Base-by-base conservation (phyloP, 1,140 invertebrate genomes). In the Hydropsyche tenuis region DNA sequence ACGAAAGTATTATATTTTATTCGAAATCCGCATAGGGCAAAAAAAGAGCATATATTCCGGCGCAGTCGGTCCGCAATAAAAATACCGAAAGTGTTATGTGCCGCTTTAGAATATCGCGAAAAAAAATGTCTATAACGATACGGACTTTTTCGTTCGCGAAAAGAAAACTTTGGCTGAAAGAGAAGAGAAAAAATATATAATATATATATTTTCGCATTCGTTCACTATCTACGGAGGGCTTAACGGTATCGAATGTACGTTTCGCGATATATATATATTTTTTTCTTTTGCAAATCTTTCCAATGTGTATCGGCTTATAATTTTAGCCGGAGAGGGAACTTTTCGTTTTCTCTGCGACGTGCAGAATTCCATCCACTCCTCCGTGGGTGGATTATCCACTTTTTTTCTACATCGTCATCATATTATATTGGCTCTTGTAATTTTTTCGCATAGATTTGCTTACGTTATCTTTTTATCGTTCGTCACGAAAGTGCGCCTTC, bases 231-330 rank as follows among this genome's bases (percentile, higher is more conserved):
- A 60, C 56, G 56, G 12, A 60, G n/a, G 25, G 56, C 56, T 60
- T 60, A 60, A 60, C 22, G 56, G 56, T 60, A 60, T 60, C 56
- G 56, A 25, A 60, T 60, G 23, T 60, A 23, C 23, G 14, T 14
- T 60, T 53, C 18, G 51, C 1, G 18, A 16, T 53, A 20, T 53
- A 20, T 53, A 20, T 53, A 20, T 20, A 20, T 53, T 53, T 1
- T 11, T 23, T 23, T 23, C 51, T 11, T 22, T 12, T 22, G 22
- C 20, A 60, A 60, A 60, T 60, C 56, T 25, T 60, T 20, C 18
- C 11, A 14, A 20, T 60, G 22, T 60, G 18, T 60, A 60, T 60
- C 56, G 51, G 51, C 16, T 53, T 53, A 60, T n/a, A 20, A 20
- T 60, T 60, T 60, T 60, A 51, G 46, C 22, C 12, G 20, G 18